Base-by-base conservation (phyloP, 2,888 invertebrate species). In the Autographa pulchrina region DNA sequence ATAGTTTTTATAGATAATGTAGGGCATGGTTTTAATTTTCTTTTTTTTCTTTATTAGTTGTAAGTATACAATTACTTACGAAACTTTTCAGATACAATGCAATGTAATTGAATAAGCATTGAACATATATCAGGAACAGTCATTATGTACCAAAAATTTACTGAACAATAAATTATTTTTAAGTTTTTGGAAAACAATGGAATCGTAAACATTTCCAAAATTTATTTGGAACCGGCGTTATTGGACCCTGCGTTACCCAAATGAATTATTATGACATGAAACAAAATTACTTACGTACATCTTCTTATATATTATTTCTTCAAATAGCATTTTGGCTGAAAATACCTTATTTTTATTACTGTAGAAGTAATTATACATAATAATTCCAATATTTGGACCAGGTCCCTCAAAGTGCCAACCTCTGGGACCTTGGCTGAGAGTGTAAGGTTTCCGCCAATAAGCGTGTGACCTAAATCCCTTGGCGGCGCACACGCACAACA, bases 391-490 rank as follows among this genome's bases (percentile, higher is more conserved):
- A 58, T 65, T 68, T 5, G 38, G 20, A 43, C 52, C 48, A 54
- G 68, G 59, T 65, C 54, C 32, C n/a, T 38, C 59, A 61, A 66
- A 72, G 59, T 63, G 65, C 67, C 80, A 32, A 77, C 75, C 82
- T 74, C 78, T 81, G 82, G 80, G 84, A 81, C 81, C 94, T 94
- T 94, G 95, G 90, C 85, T 85, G 83, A 80, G 82, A 90, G 92
- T 92, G 90, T 92, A 87, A 86, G 84, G 89, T 93, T 92, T 90
- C 93, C 85, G 89, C 87, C 91, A 94, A 92, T 92, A 88, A 91
- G 90, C 92, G 90, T 93, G 90, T 95, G 95, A 95, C 95, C 95
- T 88, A 94, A 92, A 93, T 95, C 90, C 86, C 82, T 87, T 77
- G 85, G 86, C 86, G 83, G 84, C 81, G 86, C 83, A 78, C 70